Evolutionary conservation across 1,140 invertebrate genomes (phyloP), one percentile per base, ranked within the genome.

Genomic region (Bombus consobrinus): DNA sequence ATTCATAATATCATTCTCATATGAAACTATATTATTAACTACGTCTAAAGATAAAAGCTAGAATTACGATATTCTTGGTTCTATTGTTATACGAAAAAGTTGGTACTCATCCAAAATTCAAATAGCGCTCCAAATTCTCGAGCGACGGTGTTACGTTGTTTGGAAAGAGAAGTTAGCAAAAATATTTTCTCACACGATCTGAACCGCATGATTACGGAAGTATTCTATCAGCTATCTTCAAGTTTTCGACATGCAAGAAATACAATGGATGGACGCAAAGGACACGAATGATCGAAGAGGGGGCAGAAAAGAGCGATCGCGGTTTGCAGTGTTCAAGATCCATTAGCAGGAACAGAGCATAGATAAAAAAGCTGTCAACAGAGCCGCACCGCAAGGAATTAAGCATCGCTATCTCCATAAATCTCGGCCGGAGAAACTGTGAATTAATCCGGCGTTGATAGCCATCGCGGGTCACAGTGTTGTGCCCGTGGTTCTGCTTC

Each of bases 331-430:
- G 39, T 41, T 47, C 18, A 37, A 32, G 75, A 78, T 78, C 75
- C 75, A 78, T 78, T 78, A 78, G 59, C 75, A 28, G 13, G 75
- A 18, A 41, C 34, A 39, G 57, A 15, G 41, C 37, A 32, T 78
- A 64, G 75, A 78, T 78, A 53, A 78, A 41, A 64, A 78, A 78
- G 75, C 75, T 78, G 75, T 78, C 75, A 64, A 62, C 75, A 4
- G 57, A 22, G 37, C 47, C 18, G 41, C 15, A 32, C 39, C 28
- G 72, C 72, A 32, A 32, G 41, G 75, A 41, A 78, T 78, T 78
- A 78, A 78, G 75, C 75, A 41, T n/a, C 57, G 75, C 28, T 32
- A 78, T 66, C 75, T 64, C 59, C 39, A 66, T 78, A 78, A 78
- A 78, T 78, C 75, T 78, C 28, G 12, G 57, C 15, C 28, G 57